These are phyloP conservation scores for Phodopus roborovskii DNA, from an alignment of 2,113 vertebrate species.

Conservation along the genomic window DNA sequence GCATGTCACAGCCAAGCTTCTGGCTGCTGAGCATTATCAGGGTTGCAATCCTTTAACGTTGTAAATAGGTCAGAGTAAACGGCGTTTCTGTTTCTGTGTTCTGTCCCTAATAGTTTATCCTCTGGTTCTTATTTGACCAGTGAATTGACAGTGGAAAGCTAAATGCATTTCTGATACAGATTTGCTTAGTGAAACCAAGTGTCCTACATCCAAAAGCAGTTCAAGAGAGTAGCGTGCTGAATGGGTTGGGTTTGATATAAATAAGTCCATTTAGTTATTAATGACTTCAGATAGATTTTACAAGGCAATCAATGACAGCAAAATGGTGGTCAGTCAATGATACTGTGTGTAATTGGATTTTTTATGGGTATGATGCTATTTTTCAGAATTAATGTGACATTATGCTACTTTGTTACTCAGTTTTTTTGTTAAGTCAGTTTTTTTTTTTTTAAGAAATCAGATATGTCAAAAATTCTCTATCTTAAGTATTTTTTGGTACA, in stretches of 20 bases:
- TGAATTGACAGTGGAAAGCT: slow-evolving; percentile 54
- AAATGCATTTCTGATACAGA: slow-evolving; percentile 69
- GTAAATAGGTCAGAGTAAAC: background rate
- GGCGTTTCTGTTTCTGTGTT: background rate
- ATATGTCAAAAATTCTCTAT: slow-evolving; percentile 41
- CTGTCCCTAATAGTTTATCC: background rate
- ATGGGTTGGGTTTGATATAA: slow-evolving; percentile 80
- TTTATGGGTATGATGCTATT: slow-evolving; percentile 80
- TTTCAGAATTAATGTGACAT: slow-evolving; percentile 84
- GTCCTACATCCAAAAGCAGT: slow-evolving; percentile 67
- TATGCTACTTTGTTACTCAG: slow-evolving; percentile 76
- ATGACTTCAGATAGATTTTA: slow-evolving; percentile 84
- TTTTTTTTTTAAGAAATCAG: slow-evolving; percentile 70
- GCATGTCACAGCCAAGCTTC: background rate
- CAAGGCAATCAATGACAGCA: slow-evolving; percentile 78
- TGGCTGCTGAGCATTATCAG: background rate
- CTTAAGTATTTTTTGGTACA: slow-evolving; percentile 70
- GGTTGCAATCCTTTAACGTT: background rate
- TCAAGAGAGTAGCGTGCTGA: slow-evolving; percentile 75
- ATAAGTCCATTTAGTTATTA: slow-evolving; percentile 84
- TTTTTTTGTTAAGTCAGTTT: slow-evolving; percentile 75
- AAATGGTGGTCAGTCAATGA: slow-evolving; percentile 79
- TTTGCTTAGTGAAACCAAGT: slow-evolving; percentile 72
- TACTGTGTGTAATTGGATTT: slow-evolving; percentile 83
- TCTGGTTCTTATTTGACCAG: slow-evolving; percentile 32